Conservation (phyloP, 1,140 invertebrate genomes). For the Sinonovacula constricta region DNA sequence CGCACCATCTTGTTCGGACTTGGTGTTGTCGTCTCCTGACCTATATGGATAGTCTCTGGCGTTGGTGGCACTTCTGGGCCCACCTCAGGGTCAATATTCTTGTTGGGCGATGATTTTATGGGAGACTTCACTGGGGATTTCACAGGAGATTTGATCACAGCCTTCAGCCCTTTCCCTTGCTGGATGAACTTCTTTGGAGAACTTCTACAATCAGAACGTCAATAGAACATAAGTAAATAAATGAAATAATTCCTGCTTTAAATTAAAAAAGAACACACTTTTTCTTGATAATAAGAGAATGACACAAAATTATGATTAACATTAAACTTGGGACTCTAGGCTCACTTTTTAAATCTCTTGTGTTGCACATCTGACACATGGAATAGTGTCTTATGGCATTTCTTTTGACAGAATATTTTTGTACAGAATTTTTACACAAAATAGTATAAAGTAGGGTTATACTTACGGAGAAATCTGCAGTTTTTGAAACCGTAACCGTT, state of each 20-base stretch:
- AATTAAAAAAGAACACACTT: too few species aligned
- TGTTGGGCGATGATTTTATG: conserved; percentile 14
- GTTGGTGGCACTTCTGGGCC: neutral
- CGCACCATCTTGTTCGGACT: conserved; percentile 41
- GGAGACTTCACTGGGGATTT: conserved; percentile 45
- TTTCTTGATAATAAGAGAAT: too few species aligned
- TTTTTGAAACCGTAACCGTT: conserved; percentile 39
- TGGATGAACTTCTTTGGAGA: conserved; percentile 40
- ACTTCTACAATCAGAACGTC: conserved; percentile 11
- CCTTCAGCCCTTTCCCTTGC: conserved; percentile 30
- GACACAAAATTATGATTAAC: too few species aligned
- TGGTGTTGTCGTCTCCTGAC: conserved; percentile 18
- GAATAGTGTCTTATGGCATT: too few species aligned
- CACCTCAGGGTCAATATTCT: too few species aligned
- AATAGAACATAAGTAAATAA: too few species aligned
- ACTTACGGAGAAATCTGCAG: conserved; percentile 11
- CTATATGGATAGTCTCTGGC: conserved; percentile 31
- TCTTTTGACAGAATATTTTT: too few species aligned
- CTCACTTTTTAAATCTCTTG: too few species aligned
- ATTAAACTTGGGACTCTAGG: too few species aligned
- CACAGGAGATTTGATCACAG: conserved; percentile 32
- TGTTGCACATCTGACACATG: too few species aligned
- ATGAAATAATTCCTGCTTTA: too few species aligned
- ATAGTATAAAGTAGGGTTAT: neutral
- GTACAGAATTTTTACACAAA: too few species aligned